These are phyloP conservation scores for Mesoligia furuncula DNA, from an alignment of 2,888 invertebrate species.

Conservation along the genomic window DNA sequence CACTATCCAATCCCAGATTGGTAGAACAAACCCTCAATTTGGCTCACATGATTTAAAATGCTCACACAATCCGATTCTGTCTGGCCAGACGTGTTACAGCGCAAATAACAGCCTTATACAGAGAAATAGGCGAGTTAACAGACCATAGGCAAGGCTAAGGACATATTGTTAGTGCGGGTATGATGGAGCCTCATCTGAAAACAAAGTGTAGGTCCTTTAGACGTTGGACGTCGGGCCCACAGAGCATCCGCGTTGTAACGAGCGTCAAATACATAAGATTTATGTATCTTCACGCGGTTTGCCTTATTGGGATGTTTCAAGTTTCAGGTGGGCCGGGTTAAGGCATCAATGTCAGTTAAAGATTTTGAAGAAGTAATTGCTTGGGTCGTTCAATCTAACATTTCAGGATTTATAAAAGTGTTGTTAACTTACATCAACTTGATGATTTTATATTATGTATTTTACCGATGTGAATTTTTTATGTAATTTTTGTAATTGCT, in stretches of 20 bases:
- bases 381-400: background rate
- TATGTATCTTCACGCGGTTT: conserved; percentile 45
- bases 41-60: conserved; percentile 56
- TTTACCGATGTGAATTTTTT: background rate
- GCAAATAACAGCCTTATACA: conserved; percentile 66
- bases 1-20: background rate
- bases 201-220: conserved; percentile 63
- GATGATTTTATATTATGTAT: background rate
- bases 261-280: conserved; percentile 58
- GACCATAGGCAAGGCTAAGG: conserved; percentile 64
- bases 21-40: conserved; percentile 56
- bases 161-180: conserved; percentile 72
- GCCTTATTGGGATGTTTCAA: conserved; percentile 33
- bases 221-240: conserved; percentile 23
- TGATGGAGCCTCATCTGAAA: conserved; percentile 76
- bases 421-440: background rate
- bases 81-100: conserved; percentile 50
- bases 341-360: conserved; percentile 20
- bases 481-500: background rate
- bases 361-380: conserved; percentile 1
- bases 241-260: conserved; percentile 58
- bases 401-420: background rate
- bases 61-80: conserved; percentile 55
- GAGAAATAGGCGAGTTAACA: conserved; percentile 55
- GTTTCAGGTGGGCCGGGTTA: conserved; percentile 21